Percentiles rank a stretch among this genome's conserved stretches.
phyloP scores from a whole-genome alignment of 2,797 vertebrate genomes.

The Tarsius wallacei region DNA sequence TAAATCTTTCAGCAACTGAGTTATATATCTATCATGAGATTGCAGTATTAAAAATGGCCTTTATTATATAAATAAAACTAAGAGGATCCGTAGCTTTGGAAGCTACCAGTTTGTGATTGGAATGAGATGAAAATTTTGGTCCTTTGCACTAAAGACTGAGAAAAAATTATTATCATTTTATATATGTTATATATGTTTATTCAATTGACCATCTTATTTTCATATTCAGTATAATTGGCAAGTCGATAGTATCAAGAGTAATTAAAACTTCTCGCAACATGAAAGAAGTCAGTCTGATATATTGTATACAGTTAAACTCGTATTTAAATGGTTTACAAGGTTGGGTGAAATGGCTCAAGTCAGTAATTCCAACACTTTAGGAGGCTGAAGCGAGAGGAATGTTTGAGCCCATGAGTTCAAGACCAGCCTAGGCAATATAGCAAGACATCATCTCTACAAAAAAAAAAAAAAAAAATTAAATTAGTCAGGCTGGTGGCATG shows the following conservation, averaged over 20 bases:
- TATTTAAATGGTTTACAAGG: neutral
- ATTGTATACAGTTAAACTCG: constrained; percentile 5
- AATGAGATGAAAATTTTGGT: constrained; percentile 50
- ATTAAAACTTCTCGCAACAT: constrained; percentile 20
- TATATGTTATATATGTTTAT: neutral
- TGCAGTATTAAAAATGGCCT: constrained; percentile 36
- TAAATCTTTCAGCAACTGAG: constrained; percentile 51
- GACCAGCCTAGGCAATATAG: no score
- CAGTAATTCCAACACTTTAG: no score
- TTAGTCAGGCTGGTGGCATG: no score
- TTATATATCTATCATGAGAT: constrained; percentile 9
- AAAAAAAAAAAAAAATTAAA: no score
- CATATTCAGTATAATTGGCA: neutral
- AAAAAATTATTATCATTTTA: constrained; percentile 20
- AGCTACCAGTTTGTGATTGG: neutral
- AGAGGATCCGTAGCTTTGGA: neutral
- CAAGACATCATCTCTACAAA: no score
- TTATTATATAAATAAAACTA: constrained; percentile 26
- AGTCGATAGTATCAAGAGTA: constrained; percentile 33
- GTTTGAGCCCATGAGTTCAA: no score
- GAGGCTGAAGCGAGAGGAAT: no score
- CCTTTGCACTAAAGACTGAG: neutral
- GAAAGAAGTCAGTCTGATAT: constrained; percentile 17
- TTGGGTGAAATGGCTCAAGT: no score
- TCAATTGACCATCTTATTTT: neutral